Evolutionary conservation across 2,888 invertebrate species (phyloP).

Genomic region (Listrodromus nycthemerus): DNA sequence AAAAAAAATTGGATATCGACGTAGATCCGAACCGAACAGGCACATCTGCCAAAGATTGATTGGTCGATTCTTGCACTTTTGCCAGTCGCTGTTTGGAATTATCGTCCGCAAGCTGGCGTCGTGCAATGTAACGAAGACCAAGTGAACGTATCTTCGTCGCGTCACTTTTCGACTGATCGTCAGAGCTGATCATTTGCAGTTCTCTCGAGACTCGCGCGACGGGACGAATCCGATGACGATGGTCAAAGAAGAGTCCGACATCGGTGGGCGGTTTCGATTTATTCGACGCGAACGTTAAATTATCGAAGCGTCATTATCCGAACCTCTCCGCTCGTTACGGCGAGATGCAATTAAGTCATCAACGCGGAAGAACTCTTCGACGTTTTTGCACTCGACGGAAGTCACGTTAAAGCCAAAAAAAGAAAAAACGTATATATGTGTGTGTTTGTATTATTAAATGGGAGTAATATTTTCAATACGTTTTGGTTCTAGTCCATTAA

Average conservation of each 20-base stretch:
- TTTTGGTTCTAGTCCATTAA: too few relatives aligned
- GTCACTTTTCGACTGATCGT: conserved; percentile 17
- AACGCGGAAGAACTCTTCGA: background rate
- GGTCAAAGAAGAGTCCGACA: background rate
- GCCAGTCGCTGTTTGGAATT: background rate
- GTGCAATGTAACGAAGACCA: background rate
- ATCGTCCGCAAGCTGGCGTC: background rate
- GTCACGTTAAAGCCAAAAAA: background rate
- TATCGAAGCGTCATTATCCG: background rate
- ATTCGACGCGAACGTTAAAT: background rate
- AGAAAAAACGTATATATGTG: too few relatives aligned
- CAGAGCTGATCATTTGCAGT: background rate
- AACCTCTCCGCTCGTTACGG: background rate
- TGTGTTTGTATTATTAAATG: too few relatives aligned
- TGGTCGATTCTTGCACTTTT: background rate
- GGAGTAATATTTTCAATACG: too few relatives aligned
- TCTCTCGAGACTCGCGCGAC: background rate
- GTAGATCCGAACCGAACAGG: background rate
- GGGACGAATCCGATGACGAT: background rate
- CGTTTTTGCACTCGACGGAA: background rate
- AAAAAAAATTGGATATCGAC: background rate
- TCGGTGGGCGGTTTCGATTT: background rate
- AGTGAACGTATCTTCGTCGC: background rate
- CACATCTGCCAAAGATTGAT: background rate
- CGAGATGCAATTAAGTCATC: background rate